Evolutionary conservation across 2,797 vertebrate species (phyloP).

Genomic region (Myotis daubentonii): DNA sequence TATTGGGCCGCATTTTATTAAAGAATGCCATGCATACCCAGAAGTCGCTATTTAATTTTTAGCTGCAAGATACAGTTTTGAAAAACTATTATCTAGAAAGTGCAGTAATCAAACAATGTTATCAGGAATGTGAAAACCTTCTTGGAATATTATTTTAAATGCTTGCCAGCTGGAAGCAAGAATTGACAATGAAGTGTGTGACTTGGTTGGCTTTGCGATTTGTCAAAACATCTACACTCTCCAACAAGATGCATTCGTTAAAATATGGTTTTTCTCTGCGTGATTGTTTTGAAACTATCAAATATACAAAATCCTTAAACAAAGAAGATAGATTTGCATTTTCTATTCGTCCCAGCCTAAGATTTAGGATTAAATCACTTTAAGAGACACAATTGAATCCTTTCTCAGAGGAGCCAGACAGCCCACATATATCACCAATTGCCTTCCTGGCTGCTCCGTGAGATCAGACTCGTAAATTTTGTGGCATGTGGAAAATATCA

Average conservation of each 20-base stretch:
- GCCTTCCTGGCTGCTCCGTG: slow-evolving; percentile 57
- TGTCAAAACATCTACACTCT: slow-evolving; percentile 58
- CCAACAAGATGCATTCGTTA: slow-evolving; percentile 69
- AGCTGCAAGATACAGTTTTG: slow-evolving; percentile 84
- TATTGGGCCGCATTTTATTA: slow-evolving; percentile 82
- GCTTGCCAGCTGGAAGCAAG: slow-evolving; percentile 75
- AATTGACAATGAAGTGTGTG: slow-evolving; percentile 64
- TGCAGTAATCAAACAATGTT: slow-evolving; percentile 82
- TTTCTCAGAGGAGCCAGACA: slow-evolving; percentile 57
- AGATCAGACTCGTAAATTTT: slow-evolving; percentile 65
- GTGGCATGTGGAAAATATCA: slow-evolving; percentile 69
- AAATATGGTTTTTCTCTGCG: slow-evolving; percentile 52
- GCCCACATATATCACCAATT: slow-evolving; percentile 20
- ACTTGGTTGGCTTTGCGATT: slow-evolving; percentile 66
- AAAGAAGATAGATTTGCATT: slow-evolving; percentile 73
- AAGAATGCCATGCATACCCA: slow-evolving; percentile 79
- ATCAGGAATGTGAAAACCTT: slow-evolving; percentile 82
- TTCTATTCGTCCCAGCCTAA: slow-evolving; percentile 76
- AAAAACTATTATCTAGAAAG: slow-evolving; percentile 84
- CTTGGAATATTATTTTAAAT: slow-evolving; percentile 83
- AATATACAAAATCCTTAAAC: slow-evolving; percentile 68
- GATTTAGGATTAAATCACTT: slow-evolving; percentile 67
- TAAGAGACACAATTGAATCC: slow-evolving; percentile 53
- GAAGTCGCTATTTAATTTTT: slow-evolving; percentile 85
- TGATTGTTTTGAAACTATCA: slow-evolving; percentile 69